Percentiles rank a stretch among this genome's conserved stretches.
Conservation (phyloP, 1,140 invertebrate species). For the Olivierus martensii region DNA sequence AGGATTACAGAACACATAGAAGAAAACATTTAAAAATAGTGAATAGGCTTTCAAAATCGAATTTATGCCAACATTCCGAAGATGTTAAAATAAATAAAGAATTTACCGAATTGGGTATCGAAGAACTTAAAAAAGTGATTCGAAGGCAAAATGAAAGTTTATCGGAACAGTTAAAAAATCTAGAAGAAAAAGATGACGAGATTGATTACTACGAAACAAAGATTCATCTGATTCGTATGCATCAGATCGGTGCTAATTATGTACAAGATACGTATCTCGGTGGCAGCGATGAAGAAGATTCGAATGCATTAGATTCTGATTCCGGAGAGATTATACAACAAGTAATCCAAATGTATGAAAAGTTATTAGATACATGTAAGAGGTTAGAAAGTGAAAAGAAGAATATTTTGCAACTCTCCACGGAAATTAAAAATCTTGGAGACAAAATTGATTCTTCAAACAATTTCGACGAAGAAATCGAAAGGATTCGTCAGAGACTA, state of each 20-base stretch:
- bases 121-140: slow-evolving; percentile 56
- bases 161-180: slow-evolving; percentile 45
- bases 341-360: not conserved
- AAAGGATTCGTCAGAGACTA: slow-evolving; percentile 21
- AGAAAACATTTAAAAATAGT: not conserved
- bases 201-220: slow-evolving; percentile 60
- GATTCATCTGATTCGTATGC: slow-evolving; percentile 49
- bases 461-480: slow-evolving; percentile 35
- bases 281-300: slow-evolving; percentile 19
- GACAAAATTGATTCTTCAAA: slow-evolving; percentile 35
- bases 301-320: not conserved
- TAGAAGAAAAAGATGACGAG: slow-evolving; percentile 56
- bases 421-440: not conserved
- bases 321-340: no score
- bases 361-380: not conserved
- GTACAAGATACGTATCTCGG: slow-evolving; percentile 59
- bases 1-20: slow-evolving; percentile 13
- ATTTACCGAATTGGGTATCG: slow-evolving; percentile 20
- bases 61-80: slow-evolving; percentile 9
- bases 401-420: slow-evolving; percentile 3
- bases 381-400: slow-evolving; percentile 13
- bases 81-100: slow-evolving; percentile 13
- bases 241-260: slow-evolving; percentile 63
- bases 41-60: slow-evolving; percentile 1
- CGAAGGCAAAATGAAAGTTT: slow-evolving; percentile 68